Evolutionary conservation across 2,797 vertebrate genomes (phyloP).

Genomic region (Delichon dasypus): DNA sequence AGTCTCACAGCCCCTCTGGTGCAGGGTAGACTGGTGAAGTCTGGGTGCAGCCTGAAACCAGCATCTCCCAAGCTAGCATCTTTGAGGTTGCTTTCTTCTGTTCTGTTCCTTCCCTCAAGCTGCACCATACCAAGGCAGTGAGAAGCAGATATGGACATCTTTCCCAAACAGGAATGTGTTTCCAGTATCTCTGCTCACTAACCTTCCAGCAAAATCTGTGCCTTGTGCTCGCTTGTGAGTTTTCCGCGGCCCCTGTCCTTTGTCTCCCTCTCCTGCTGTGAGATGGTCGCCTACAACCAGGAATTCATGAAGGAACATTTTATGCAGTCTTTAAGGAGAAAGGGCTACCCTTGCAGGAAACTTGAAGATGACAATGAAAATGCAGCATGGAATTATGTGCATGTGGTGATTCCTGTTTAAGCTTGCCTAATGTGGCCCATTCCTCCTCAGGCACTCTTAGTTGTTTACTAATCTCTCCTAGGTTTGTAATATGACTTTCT

Average conservation of each 20-base stretch:
- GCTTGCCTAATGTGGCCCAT: neutral
- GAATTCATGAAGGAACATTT: neutral
- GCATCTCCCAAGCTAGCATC: neutral
- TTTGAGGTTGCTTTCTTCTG: neutral
- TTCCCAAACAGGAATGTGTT: neutral
- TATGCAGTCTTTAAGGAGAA: neutral
- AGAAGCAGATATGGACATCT: neutral
- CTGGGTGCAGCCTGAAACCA: neutral
- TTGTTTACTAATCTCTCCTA: neutral
- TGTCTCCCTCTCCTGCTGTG: neutral
- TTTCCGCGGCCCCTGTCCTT: neutral
- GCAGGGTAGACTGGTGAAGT: neutral
- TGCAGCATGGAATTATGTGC: neutral
- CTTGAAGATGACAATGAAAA: neutral
- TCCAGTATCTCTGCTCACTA: neutral
- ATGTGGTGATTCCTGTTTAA: neutral
- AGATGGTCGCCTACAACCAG: neutral
- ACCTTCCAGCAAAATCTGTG: neutral
- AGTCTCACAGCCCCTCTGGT: neutral
- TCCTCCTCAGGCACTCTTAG: neutral
- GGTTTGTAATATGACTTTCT: neutral
- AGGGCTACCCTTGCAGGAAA: neutral
- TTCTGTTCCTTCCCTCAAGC: neutral
- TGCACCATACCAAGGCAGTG: neutral
- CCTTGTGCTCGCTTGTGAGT: neutral